These are phyloP conservation scores for Phenacoccus solenopsis DNA, from an alignment of 1,140 invertebrate genomes.

Conservation along the genomic window DNA sequence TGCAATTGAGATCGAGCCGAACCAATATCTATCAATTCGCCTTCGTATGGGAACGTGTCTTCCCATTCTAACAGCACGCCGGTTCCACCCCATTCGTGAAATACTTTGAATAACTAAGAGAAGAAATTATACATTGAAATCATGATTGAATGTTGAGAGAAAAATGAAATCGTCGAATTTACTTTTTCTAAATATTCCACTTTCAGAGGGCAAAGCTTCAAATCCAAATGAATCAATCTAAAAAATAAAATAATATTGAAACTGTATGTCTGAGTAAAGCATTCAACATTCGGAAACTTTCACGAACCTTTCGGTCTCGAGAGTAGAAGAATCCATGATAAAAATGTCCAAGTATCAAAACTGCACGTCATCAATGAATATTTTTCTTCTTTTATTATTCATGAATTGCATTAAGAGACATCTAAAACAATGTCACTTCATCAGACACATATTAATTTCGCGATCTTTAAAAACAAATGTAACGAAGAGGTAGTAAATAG, in stretches of 20 bases:
- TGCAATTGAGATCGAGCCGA: conserved; percentile 43
- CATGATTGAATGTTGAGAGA: not conserved
- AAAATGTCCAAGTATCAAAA: not conserved
- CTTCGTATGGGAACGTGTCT: conserved; percentile 78
- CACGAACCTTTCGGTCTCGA: not conserved
- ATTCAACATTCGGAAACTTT: not conserved
- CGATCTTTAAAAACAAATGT: too few relatives aligned
- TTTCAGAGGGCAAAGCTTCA: conserved; percentile 62
- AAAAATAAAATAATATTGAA: not conserved
- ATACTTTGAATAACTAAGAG: conserved; percentile 41
- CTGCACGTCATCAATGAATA: too few relatives aligned
- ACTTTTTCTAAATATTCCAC: conserved; percentile 52
- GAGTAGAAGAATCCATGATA: not conserved
- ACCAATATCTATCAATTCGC: conserved; percentile 47
- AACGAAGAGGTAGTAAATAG: too few relatives aligned
- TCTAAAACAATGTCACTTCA: too few relatives aligned
- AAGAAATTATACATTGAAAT: not conserved
- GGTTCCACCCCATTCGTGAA: conserved; percentile 58
- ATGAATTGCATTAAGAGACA: not conserved
- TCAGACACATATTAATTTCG: too few relatives aligned
- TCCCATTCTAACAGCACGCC: conserved; percentile 84
- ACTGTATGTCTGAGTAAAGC: too few relatives aligned
- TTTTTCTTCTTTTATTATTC: not conserved
- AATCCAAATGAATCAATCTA: conserved; percentile 55
- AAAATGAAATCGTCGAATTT: conserved; percentile 21